phyloP scores from a whole-genome alignment of 2,888 invertebrate genomes.

The Caenorhabditis uteleia region DNA sequence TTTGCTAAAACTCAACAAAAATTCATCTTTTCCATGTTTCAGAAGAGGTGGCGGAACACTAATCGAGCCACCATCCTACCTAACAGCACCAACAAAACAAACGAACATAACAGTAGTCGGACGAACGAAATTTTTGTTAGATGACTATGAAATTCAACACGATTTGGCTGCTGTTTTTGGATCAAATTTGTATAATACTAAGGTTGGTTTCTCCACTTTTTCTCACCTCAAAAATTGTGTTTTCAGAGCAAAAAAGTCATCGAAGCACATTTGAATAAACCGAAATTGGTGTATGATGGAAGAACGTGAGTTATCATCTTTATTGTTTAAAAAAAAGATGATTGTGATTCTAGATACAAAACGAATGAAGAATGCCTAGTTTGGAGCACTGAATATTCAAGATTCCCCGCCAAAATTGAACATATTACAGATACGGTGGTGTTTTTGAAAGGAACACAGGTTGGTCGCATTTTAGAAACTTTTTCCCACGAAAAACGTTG shows the following conservation, averaged over 20 bases:
- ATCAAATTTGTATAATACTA: no score
- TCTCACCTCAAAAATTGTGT: neutral
- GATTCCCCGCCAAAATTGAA: constrained; percentile 37
- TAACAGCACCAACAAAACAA: constrained; percentile 15
- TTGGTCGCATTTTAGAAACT: neutral
- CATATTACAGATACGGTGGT: constrained; percentile 30
- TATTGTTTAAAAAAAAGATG: neutral
- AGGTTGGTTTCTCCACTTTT: no score
- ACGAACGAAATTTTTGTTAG: constrained; percentile 6
- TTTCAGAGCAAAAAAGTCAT: neutral
- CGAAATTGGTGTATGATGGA: constrained; percentile 16
- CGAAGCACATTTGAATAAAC: constrained; percentile 16
- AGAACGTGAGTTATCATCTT: constrained; percentile 7
- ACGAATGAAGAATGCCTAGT: constrained; percentile 43
- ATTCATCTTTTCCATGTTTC: no score
- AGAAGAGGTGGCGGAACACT: constrained; percentile 22
- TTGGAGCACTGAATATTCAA: constrained; percentile 25
- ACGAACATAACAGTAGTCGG: constrained; percentile 6
- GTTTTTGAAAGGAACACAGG: constrained; percentile 24
- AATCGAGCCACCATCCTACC: constrained; percentile 21
- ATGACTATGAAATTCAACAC: constrained; percentile 3
- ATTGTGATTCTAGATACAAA: constrained; percentile 20
- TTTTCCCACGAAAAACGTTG: neutral
- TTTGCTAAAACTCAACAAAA: no score
- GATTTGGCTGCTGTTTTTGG: no score